Evolutionary conservation across 2,888 invertebrate genomes (phyloP), one percentile per base, ranked within the genome.

Genomic region (Caenorhabditis sulstoni): DNA sequence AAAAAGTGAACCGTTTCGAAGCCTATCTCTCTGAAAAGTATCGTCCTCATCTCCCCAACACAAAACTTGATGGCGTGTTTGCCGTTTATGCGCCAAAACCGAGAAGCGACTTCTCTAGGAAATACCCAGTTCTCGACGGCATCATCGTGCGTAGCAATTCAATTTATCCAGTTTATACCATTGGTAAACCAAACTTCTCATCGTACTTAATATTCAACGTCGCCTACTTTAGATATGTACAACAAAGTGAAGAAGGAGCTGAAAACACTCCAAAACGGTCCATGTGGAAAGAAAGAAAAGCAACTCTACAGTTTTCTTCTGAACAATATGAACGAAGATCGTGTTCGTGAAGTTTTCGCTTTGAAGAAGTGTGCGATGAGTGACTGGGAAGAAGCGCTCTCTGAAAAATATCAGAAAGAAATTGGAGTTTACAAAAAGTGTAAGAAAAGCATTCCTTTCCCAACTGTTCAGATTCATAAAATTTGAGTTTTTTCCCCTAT

Each of bases 11-110:
- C 0, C 50, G 64, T n/a, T 41, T 64, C 23, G 64, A 64, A 16
- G 41, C 41, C 0, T 64, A 64, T 23, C 41, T 64, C 9, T 52
- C 41, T 1, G 64, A 64, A 14, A 64, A 64, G 41, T 64, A 64
- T 39, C 37, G 64, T 8, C 44, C 14, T 11, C 41, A 58, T 11
- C 16, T 59, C n/a, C 11, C 47, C 16, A 47, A 16, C 1, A 0
- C 12, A n/a, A 47, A 16, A n/a, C 11, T 11, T n/a, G 29, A 29
- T 14, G 16, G 16, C 0, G 29, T 59, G 22, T 16, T 29, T 9
- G 47, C 4, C 8, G 14, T 16, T 1, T 47, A 59, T 11, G 11
- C 41, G 7, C 11, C 11, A 41, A 11, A 41, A 14, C 14, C 3
- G n/a, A 11, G 2, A 35, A 18, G 9, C 29, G 18, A 29, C n/a